These are phyloP conservation scores for Carollia perspicillata DNA, from an alignment of 2,113 vertebrate species.

Conservation along the genomic window DNA sequence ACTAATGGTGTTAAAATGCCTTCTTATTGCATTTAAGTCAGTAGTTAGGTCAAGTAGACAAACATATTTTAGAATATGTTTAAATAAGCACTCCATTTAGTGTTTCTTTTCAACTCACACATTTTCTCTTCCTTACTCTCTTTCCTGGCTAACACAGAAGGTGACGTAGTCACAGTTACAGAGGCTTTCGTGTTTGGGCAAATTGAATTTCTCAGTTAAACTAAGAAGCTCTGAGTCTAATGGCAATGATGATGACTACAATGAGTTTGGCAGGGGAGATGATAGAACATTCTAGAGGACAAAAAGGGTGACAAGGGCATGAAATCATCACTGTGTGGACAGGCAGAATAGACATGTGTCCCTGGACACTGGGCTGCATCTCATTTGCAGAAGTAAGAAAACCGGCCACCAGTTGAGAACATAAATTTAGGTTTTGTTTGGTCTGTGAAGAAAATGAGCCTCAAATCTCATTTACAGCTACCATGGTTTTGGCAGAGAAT, in stretches of 20 bases:
- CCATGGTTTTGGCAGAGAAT: slow-evolving; percentile 32
- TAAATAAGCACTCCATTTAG: slow-evolving; percentile 83
- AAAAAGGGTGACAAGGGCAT: not conserved
- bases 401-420: not conserved
- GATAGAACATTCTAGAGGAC: not conserved
- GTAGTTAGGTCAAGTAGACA: slow-evolving; percentile 82
- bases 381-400: slow-evolving; percentile 3
- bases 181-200: not conserved
- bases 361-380: not conserved
- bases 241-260: not conserved
- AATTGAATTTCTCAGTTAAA: slow-evolving; percentile 6
- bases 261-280: not conserved
- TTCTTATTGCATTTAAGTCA: slow-evolving; percentile 80
- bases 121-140: slow-evolving; percentile 53
- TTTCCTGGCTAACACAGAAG: not conserved
- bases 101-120: slow-evolving; percentile 60
- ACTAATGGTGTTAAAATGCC: slow-evolving; percentile 81
- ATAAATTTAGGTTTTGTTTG: slow-evolving; percentile 47
- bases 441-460: slow-evolving; percentile 44
- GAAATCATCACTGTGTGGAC: not conserved
- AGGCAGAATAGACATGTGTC: not conserved
- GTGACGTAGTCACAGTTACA: not conserved
- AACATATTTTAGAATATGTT: slow-evolving; percentile 80
- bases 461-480: slow-evolving; percentile 45
- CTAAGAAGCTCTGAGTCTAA: not conserved